These are phyloP conservation scores for Bursaphelenchus mucronatus DNA, from an alignment of 1,140 invertebrate species.

Conservation along the genomic window DNA sequence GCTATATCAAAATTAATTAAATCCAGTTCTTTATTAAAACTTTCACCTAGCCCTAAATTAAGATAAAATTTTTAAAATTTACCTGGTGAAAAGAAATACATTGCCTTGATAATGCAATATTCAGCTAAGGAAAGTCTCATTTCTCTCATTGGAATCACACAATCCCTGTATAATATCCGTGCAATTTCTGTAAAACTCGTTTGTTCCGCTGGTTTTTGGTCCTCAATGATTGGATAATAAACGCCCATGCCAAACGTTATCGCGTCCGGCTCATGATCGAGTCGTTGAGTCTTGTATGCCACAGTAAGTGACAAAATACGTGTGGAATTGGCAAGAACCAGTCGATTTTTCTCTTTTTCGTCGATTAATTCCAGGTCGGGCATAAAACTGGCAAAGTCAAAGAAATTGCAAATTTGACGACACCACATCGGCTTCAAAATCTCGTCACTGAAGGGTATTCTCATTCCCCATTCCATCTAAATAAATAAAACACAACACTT, in stretches of 20 bases:
- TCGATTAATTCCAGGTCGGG: conserved; percentile 15
- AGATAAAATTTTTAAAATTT: not conserved
- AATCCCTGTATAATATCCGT: conserved; percentile 10
- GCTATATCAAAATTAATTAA: too few species aligned
- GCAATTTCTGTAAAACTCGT: conserved; percentile 12
- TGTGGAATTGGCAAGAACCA: conserved; percentile 15
- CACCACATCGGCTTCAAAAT: conserved; percentile 15
- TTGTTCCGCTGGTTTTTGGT: conserved; percentile 3
- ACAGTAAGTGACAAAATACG: conserved; percentile 5
- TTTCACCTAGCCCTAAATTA: not conserved
- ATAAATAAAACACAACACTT: not conserved
- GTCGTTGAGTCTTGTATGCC: conserved; percentile 8
- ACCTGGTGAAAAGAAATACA: conserved; percentile 21
- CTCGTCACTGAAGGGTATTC: not conserved
- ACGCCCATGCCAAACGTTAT: conserved; percentile 2
- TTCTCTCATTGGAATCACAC: conserved; percentile 16
- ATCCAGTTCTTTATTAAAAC: too few species aligned
- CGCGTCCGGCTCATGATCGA: not conserved
- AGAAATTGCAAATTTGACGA: conserved; percentile 2
- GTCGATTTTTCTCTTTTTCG: conserved; percentile 7
- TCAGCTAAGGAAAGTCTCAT: conserved; percentile 4
- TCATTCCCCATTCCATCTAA: conserved; percentile 11
- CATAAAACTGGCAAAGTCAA: conserved; percentile 12
- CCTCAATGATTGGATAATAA: conserved; percentile 11
- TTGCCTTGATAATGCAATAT: conserved; percentile 4